Conservation (phyloP, 2,797 vertebrate genomes). For the Florisuga fusca region DNA sequence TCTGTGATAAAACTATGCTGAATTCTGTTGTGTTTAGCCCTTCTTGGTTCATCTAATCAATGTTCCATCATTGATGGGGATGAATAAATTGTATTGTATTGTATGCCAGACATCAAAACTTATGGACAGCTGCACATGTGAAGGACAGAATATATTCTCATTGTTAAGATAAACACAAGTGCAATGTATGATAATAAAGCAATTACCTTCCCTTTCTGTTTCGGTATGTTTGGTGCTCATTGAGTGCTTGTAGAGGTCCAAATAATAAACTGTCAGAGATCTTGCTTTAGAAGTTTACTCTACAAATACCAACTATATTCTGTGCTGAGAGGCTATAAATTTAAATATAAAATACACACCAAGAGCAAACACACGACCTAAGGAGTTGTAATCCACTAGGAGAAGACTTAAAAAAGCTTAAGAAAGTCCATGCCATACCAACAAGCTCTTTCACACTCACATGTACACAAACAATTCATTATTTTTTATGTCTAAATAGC, state of each 20-base stretch:
- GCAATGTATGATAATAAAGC: not conserved
- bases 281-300: not conserved
- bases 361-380: not conserved
- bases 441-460: not conserved
- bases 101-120: not conserved
- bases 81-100: not conserved
- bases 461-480: not conserved
- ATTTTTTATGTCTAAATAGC: not conserved
- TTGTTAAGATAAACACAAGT: not conserved
- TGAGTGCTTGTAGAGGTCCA: not conserved
- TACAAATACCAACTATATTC: not conserved
- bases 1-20: not conserved
- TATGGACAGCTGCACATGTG: not conserved
- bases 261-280: not conserved
- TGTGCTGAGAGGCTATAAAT: not conserved
- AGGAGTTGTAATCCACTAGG: not conserved
- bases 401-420: not conserved
- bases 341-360: not conserved
- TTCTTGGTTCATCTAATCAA: not conserved
- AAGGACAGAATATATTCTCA: not conserved
- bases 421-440: not conserved
- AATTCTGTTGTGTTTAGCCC: not conserved
- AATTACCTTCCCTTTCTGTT: not conserved
- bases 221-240: not conserved
- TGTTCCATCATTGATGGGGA: rapidly evolving